These are phyloP conservation scores for Marronus borbonicus DNA, from an alignment of 2,888 invertebrate species.

Conservation along the genomic window DNA sequence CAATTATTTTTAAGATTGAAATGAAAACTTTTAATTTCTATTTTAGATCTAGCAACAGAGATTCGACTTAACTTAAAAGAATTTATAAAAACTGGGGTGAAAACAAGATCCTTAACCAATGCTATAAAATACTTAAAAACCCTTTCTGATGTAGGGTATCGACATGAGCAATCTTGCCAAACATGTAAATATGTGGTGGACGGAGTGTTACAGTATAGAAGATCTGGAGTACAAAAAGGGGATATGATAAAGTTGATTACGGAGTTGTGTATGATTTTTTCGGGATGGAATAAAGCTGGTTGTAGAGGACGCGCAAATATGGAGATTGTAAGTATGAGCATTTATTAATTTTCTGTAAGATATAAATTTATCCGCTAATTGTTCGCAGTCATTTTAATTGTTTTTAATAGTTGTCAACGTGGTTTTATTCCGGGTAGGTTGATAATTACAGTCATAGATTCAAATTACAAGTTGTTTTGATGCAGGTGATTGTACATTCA, in stretches of 20 bases:
- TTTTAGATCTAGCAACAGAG: conserved; percentile 16
- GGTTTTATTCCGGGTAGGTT: too few relatives aligned
- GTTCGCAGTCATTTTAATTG: too few relatives aligned
- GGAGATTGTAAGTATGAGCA: conserved; percentile 58
- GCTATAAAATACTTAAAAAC: conserved; percentile 45
- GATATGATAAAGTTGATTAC: conserved; percentile 51
- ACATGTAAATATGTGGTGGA: conserved; percentile 52
- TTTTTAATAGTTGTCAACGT: too few relatives aligned
- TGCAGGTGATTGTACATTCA: too few relatives aligned
- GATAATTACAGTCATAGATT: too few relatives aligned
- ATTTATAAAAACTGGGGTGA: conserved; percentile 51
- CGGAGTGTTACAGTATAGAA: conserved; percentile 49
- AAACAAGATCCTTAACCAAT: conserved; percentile 43
- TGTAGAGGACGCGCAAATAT: conserved; percentile 60
- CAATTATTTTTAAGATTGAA: background rate
- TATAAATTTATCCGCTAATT: too few relatives aligned
- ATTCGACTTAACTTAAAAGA: conserved; percentile 39
- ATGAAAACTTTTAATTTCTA: background rate
- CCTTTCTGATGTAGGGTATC: conserved; percentile 44
- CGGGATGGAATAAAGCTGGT: conserved; percentile 55
- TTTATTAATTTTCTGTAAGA: background rate
- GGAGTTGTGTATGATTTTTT: conserved; percentile 58
- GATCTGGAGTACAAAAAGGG: conserved; percentile 42
- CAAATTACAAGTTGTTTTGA: too few relatives aligned
- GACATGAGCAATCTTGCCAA: conserved; percentile 48